Conservation (phyloP, 2,113 vertebrate genomes). For the Misgurnus mizolepis region DNA sequence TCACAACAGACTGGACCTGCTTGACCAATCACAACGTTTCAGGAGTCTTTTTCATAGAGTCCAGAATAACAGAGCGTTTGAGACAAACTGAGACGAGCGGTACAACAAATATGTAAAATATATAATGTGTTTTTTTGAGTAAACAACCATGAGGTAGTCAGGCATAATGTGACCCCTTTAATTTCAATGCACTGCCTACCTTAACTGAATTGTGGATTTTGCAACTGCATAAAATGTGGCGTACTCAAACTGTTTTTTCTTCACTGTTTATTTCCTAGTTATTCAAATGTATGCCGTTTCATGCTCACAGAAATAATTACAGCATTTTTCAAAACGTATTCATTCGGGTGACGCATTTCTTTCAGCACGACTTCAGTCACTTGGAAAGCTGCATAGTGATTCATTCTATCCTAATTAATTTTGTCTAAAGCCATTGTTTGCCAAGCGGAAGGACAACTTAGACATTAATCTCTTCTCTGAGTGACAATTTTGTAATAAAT, state of each 20-base stretch:
- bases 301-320: neutral
- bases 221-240: no score
- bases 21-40: no score
- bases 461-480: conserved; percentile 1
- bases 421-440: conserved; percentile 19
- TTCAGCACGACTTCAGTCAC: neutral
- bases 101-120: no score
- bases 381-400: neutral
- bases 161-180: no score
- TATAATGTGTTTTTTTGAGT: no score
- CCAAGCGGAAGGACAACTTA: neutral
- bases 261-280: neutral
- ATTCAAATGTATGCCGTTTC: neutral
- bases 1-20: no score
- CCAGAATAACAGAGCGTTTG: no score
- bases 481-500: conserved; percentile 11
- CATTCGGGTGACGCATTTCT: neutral
- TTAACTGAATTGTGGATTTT: no score
- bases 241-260: neutral
- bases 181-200: no score
- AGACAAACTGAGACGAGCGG: no score
- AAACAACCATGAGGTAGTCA: no score
- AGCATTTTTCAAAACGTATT: neutral
- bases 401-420: conserved; percentile 26
- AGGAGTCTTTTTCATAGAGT: no score